Evolutionary conservation across 2,888 invertebrate genomes (phyloP).

Genomic region (Icerya purchasi): DNA sequence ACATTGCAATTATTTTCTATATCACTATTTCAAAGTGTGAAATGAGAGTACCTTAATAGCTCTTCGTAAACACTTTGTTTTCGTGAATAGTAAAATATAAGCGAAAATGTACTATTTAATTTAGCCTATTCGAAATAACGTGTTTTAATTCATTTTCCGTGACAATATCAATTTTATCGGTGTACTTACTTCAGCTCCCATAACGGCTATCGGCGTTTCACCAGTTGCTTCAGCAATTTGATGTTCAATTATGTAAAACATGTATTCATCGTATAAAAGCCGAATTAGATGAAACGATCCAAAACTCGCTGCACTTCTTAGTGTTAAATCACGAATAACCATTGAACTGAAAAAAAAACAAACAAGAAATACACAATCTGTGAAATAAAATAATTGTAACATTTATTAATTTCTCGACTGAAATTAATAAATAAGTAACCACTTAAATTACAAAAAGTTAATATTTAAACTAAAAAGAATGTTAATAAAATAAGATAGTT

Average conservation of each 20-base stretch:
- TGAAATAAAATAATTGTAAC: not conserved
- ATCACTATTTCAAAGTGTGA: too few species aligned
- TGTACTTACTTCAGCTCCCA: conserved; percentile 46
- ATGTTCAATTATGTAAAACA: conserved; percentile 95
- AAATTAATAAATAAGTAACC: not conserved
- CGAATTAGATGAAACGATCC: conserved; percentile 97
- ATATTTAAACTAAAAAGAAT: not conserved
- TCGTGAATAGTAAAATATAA: not conserved
- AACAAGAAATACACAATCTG: not conserved
- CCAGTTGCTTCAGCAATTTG: conserved; percentile 78
- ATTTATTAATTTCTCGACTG: not conserved
- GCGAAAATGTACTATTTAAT: not conserved
- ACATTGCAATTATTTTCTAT: too few species aligned
- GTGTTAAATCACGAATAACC: conserved; percentile 89
- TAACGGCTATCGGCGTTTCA: conserved; percentile 85
- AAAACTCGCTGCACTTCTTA: conserved; percentile 91
- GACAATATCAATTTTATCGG: not conserved
- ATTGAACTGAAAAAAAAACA: conserved; percentile 49
- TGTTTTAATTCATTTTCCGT: too few species aligned
- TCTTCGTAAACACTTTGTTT: too few species aligned
- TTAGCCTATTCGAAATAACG: not conserved
- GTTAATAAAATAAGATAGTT: too few species aligned
- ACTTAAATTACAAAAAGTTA: not conserved
- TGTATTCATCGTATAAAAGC: conserved; percentile 94
- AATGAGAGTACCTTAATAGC: too few species aligned